Percentiles rank a stretch among this genome's conserved stretches.
These are phyloP conservation scores for Euthynnus affinis DNA, from an alignment of 2,797 vertebrate genomes.

Conservation along the genomic window DNA sequence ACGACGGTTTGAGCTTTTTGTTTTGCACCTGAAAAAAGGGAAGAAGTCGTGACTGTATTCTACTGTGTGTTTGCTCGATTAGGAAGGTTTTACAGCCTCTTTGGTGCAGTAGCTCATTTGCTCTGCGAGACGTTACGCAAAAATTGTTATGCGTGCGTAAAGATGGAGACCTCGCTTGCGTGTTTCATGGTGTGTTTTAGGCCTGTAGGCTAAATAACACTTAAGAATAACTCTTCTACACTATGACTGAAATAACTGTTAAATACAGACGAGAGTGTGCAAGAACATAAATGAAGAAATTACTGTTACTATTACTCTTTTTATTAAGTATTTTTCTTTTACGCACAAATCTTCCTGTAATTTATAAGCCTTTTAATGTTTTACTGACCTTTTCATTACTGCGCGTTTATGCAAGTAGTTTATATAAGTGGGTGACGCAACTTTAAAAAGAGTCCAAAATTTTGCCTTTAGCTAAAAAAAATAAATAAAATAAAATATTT, in stretches of 20 bases:
- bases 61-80: background rate
- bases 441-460: background rate
- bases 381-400: background rate
- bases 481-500: background rate
- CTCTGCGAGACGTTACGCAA: slow-evolving; percentile 39
- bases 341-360: slow-evolving; percentile 7
- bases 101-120: background rate
- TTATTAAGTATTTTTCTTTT: slow-evolving; percentile 1
- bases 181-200: slow-evolving; percentile 4
- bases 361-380: background rate
- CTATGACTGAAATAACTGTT: background rate
- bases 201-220: slow-evolving; percentile 11
- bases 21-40: background rate
- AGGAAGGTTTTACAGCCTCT: background rate
- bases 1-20: background rate
- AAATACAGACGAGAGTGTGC: background rate
- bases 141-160: slow-evolving; percentile 41
- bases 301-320: background rate
- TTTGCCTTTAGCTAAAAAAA: background rate
- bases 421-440: fast-evolving
- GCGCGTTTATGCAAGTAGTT: background rate
- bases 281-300: background rate
- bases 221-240: background rate
- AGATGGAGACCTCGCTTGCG: slow-evolving; percentile 43
- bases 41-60: background rate